phyloP scores from a whole-genome alignment of 2,113 vertebrate species.

The Scophthalmus maximus region DNA sequence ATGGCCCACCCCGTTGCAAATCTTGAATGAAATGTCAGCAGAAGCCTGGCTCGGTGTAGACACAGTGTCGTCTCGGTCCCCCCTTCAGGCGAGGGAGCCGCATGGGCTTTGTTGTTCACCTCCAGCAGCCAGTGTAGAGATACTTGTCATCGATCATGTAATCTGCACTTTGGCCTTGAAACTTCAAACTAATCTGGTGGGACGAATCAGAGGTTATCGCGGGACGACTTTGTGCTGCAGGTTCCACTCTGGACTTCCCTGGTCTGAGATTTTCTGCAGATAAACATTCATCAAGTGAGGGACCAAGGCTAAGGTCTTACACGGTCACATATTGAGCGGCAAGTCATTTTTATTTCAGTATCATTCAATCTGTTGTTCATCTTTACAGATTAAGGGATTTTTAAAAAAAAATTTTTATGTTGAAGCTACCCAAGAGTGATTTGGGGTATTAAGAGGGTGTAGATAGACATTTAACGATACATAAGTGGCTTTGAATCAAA shows the following conservation, averaged over 20 bases:
- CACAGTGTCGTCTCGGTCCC: background rate
- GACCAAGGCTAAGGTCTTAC: background rate
- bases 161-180: constrained; percentile 38
- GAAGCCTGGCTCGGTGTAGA: background rate
- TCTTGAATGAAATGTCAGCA: background rate
- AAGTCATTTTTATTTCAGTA: background rate
- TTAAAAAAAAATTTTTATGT: no score
- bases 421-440: background rate
- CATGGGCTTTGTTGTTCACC: background rate
- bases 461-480: background rate
- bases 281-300: background rate
- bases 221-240: background rate
- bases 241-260: background rate
- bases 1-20: no score
- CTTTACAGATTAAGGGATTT: no score
- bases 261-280: background rate
- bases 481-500: background rate
- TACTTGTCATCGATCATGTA: constrained; percentile 39
- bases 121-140: constrained; percentile 20
- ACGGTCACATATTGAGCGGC: background rate
- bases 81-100: constrained; percentile 15
- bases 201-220: constrained; percentile 27
- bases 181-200: constrained; percentile 28
- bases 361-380: background rate
- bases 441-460: background rate